phyloP scores from a whole-genome alignment of 1,140 invertebrate genomes.

The Drosophila serrata region DNA sequence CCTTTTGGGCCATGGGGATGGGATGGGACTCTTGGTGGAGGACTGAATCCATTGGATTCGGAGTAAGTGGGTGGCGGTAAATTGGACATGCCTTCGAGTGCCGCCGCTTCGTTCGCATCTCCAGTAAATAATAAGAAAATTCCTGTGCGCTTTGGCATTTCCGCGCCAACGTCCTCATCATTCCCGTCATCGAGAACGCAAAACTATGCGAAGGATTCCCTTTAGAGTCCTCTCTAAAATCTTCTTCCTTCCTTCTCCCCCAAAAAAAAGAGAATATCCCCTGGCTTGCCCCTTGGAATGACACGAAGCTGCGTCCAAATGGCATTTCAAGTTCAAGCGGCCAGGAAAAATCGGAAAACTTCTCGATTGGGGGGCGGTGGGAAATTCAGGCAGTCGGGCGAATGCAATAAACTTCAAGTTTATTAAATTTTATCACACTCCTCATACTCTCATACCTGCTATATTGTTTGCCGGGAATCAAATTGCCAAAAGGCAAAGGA shows the following conservation, averaged over 20 bases:
- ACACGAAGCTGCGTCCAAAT: conserved; percentile 33
- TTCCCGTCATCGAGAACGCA: conserved; percentile 40
- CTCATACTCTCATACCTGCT: conserved; percentile 15
- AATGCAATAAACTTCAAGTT: conserved; percentile 81
- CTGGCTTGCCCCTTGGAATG: background rate
- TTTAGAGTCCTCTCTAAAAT: background rate
- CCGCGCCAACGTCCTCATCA: conserved; percentile 34
- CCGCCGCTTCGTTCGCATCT: conserved; percentile 44
- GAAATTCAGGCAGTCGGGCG: conserved; percentile 52
- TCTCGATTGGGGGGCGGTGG: conserved; percentile 38
- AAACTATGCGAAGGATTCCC: conserved; percentile 56
- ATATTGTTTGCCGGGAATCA: conserved; percentile 39
- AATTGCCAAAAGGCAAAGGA: conserved; percentile 25
- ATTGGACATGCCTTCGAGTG: conserved; percentile 48
- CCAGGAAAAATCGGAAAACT: conserved; percentile 30
- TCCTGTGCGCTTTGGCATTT: conserved; percentile 75
- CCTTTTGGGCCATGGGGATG: background rate
- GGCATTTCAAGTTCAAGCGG: conserved; percentile 72
- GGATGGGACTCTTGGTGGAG: background rate
- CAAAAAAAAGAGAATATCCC: too few relatives aligned
- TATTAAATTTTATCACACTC: conserved; percentile 73
- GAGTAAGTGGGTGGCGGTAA: conserved; percentile 11
- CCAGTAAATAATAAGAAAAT: conserved; percentile 80
- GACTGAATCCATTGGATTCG: background rate
- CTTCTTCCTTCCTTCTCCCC: background rate